Conservation (phyloP, 2,888 invertebrate genomes). For the Oeneis ivallda region DNA sequence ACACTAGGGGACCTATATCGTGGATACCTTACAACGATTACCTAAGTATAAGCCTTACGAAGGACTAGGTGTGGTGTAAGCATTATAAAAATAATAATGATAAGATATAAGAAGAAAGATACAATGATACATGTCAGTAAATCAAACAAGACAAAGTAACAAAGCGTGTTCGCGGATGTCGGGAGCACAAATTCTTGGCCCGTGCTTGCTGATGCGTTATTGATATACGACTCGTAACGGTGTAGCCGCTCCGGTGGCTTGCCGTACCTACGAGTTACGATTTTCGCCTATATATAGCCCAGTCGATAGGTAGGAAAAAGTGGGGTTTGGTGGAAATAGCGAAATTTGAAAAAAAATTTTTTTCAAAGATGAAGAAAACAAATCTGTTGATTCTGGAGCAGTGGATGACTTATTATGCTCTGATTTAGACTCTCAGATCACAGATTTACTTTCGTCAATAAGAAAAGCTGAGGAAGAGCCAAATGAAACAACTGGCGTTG, state of each 20-base stretch:
- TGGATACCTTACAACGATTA: no score
- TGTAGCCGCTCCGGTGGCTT: slow-evolving; percentile 9
- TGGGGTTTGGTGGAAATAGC: no score
- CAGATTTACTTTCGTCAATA: slow-evolving; percentile 56
- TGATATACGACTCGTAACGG: slow-evolving; percentile 20
- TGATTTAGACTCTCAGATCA: slow-evolving; percentile 57
- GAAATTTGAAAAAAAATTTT: no score
- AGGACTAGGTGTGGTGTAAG: no score
- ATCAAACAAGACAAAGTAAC: slow-evolving; percentile 19
- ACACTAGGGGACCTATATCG: no score
- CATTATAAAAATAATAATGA: no score
- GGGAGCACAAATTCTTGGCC: slow-evolving; percentile 6
- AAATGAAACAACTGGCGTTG: background rate
- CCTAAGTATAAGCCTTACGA: no score
- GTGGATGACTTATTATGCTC: slow-evolving; percentile 5
- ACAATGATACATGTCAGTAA: slow-evolving; percentile 8
- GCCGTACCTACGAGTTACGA: background rate
- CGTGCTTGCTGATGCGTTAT: slow-evolving; percentile 21
- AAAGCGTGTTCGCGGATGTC: slow-evolving; percentile 20
- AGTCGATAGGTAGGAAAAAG: no score
- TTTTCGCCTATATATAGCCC: no score
- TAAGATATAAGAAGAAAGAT: no score
- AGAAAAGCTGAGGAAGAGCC: slow-evolving; percentile 30
- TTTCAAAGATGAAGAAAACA: slow-evolving; percentile 4
- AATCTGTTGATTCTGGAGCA: slow-evolving; percentile 7